Base-by-base conservation (phyloP, 2,113 vertebrate species). In the Perccottus glenii region DNA sequence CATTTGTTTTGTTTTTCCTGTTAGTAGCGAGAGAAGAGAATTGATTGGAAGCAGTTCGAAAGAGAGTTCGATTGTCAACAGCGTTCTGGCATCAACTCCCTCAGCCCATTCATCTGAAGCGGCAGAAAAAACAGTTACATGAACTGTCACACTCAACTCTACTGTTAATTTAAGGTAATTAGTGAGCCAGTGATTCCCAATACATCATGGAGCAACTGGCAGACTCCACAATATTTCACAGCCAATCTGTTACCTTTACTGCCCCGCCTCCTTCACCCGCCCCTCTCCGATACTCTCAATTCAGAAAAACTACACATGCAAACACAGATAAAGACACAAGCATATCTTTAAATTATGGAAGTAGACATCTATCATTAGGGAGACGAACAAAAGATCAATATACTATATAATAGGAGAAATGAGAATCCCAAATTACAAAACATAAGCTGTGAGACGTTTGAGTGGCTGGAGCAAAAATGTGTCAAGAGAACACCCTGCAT, bases 141-240 rank as follows among this genome's bases (percentile, higher is more conserved):
- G 89, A 92, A 93, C 90, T 92, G 92, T 93, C 92, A 93, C 91
- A 92, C 89, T 88, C 87, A 92, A 91, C 91, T 91, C 89, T 91
- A 93, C 92, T 92, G 90, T 93, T 94, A 92, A 94, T 94, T 93
- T 92, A 92, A 92, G 90, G 91, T 92, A 94, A 94, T 94, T 93
- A 92, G 91, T 83, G 81, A 90, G 89, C 87, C 80, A 93, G 83
- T 87, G 92, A 92, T 93, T 93, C 90, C 89, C 91, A 90, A 94
- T 93, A 93, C 90, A 93, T 93, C 93, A 93, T 84, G 83, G 86
- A 63, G 77, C 75, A 75, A 88, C 89, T 90, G 90, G 90, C 91
- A 93, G 90, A 88, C 90, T 90, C 79, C 80, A 88, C 88, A 88
- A 91, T 91, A 90, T 91, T 89, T 91, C 88, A 91, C 85, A 75